phyloP scores from a whole-genome alignment of 2,888 invertebrate species.

The Dromius quadrimaculatus region DNA sequence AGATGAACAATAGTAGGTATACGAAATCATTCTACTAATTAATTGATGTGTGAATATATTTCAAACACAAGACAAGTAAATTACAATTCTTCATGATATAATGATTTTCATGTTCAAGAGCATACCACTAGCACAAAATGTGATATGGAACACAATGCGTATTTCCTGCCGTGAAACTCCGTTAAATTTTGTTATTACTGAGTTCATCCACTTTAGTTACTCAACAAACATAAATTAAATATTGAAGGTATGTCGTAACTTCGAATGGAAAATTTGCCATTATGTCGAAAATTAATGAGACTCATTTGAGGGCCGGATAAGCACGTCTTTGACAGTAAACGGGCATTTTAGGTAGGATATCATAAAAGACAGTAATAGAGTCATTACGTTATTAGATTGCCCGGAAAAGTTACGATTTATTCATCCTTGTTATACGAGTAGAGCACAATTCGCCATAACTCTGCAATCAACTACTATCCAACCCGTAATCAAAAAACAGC shows the following conservation, averaged over 20 bases:
- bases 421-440: too few species aligned
- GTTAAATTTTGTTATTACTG: constrained; percentile 4
- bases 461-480: too few species aligned
- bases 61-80: too few species aligned
- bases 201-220: constrained; percentile 34
- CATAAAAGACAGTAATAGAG: constrained; percentile 10
- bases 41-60: too few species aligned
- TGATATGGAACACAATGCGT: too few species aligned
- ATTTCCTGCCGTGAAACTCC: neutral
- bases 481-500: too few species aligned
- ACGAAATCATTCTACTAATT: too few species aligned
- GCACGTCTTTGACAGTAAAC: neutral
- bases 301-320: constrained; percentile 22
- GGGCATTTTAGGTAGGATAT: constrained; percentile 7
- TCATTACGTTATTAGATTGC: constrained; percentile 6
- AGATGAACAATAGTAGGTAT: too few species aligned
- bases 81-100: too few species aligned
- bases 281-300: constrained; percentile 27
- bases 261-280: constrained; percentile 30
- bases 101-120: too few species aligned
- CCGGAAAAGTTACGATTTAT: constrained; percentile 21
- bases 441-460: too few species aligned
- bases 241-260: constrained; percentile 30
- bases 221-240: constrained; percentile 38
- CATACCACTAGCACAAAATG: too few species aligned